Percentiles rank a stretch among this genome's conserved stretches.
Evolutionary conservation across 2,888 invertebrate genomes (phyloP).

Genomic region (Nomada ruficornis): DNA sequence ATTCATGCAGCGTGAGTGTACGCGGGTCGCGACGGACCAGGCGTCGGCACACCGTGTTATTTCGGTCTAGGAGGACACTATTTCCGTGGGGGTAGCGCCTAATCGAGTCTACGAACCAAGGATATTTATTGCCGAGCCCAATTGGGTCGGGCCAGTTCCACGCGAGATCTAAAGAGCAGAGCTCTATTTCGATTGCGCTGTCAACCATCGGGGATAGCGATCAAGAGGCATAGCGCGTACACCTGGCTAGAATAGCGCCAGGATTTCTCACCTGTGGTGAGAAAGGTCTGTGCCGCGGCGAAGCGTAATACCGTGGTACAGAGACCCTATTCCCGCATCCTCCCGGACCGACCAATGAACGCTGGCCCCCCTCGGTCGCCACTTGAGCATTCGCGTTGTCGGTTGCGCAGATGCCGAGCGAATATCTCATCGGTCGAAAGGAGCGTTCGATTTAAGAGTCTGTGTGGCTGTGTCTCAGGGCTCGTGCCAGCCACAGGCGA

Average conservation of each 20-base stretch:
- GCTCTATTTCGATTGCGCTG: not conserved
- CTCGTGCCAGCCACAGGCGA: conserved; percentile 24
- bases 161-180: not conserved
- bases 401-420: not conserved
- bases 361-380: not conserved
- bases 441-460: conserved; percentile 33
- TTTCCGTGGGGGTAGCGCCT: conserved; percentile 52
- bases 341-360: not conserved
- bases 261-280: too few relatives aligned
- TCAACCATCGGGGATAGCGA: not conserved
- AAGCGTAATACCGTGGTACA: too few relatives aligned
- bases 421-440: conserved; percentile 15
- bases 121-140: conserved; percentile 35
- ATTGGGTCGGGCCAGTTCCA: conserved; percentile 32
- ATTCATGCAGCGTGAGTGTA: conserved; percentile 40
- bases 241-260: too few relatives aligned
- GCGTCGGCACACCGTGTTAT: conserved; percentile 35
- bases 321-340: too few relatives aligned
- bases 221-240: too few relatives aligned
- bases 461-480: conserved; percentile 15
- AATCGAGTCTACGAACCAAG: conserved; percentile 51
- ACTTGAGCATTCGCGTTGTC: too few relatives aligned
- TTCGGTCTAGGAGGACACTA: conserved; percentile 43
- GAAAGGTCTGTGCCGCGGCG: too few relatives aligned
- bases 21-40: conserved; percentile 24